A percentile compares a stretch with the other conserved stretches of the same genome.
phyloP scores from a whole-genome alignment of 2,797 vertebrate genomes.

The Phataginus tetradactyla region DNA sequence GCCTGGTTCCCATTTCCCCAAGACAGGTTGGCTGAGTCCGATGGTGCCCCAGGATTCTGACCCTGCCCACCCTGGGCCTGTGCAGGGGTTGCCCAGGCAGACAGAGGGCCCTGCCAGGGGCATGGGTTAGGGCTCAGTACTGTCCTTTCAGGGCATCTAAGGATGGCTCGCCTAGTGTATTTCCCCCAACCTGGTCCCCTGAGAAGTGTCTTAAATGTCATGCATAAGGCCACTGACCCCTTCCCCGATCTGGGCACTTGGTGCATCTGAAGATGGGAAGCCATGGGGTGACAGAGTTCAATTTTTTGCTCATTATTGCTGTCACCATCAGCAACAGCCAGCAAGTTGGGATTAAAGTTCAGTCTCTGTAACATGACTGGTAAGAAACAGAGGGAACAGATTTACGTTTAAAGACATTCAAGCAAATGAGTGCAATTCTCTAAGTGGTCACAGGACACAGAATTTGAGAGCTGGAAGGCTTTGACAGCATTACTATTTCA shows the following conservation, averaged over 20 bases:
- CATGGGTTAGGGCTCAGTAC: fast-evolving
- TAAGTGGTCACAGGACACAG: background rate
- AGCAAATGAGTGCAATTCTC: background rate
- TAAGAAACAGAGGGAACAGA: fast-evolving
- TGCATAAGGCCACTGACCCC: no score
- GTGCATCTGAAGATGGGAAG: fast-evolving
- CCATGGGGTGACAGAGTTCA: fast-evolving
- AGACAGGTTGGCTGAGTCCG: background rate
- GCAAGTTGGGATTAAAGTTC: fast-evolving
- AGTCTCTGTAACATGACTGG: no score
- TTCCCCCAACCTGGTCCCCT: background rate
- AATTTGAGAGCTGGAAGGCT: fast-evolving
- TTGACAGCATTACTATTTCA: no score
- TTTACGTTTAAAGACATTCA: background rate
- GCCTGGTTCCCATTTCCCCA: fast-evolving
- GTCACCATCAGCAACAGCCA: fast-evolving
- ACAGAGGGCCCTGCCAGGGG: fast-evolving
- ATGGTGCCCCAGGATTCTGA: fast-evolving
- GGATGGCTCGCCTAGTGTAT: fast-evolving
- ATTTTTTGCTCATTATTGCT: fast-evolving
- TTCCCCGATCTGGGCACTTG: fast-evolving
- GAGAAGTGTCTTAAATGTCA: fast-evolving
- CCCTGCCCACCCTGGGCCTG: fast-evolving
- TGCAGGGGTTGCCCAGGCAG: fast-evolving
- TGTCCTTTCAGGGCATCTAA: background rate